Evolutionary conservation across 2,113 vertebrate genomes (phyloP).

Genomic region (Ameiurus melas): DNA sequence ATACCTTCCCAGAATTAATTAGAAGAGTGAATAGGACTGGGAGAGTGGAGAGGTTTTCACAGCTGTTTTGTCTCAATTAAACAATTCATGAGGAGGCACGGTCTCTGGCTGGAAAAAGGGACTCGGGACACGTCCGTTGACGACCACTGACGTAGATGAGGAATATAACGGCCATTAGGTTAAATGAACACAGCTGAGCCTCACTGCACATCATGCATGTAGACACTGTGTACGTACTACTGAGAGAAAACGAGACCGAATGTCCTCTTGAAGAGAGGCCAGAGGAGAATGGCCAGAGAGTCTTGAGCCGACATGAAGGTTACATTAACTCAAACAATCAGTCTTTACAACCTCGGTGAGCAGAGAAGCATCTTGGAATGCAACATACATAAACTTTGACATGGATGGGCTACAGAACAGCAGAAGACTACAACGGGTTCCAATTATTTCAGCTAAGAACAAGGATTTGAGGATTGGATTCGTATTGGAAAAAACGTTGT

Average conservation of each 20-base stretch:
- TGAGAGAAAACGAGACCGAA: not conserved
- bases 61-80: constrained; percentile 63
- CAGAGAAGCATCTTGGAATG: not conserved
- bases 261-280: not conserved
- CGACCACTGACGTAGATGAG: not conserved
- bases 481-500: not conserved
- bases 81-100: constrained; percentile 61
- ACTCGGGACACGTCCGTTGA: not conserved
- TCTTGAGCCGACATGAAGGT: not conserved
- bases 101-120: constrained; percentile 46
- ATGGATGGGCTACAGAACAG: not conserved
- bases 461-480: not conserved
- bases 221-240: not conserved
- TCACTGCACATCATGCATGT: not conserved
- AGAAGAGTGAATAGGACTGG: constrained; percentile 39
- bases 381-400: not conserved
- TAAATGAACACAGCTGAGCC: not conserved
- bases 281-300: not conserved
- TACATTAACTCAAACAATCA: not conserved
- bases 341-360: not conserved
- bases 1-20: constrained; percentile 60
- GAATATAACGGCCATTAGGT: not conserved
- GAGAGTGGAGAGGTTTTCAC: constrained; percentile 45
- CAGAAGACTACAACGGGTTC: not conserved
- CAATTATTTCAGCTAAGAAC: not conserved